phyloP scores from a whole-genome alignment of 2,888 invertebrate genomes.

The Tipula lateralis region DNA sequence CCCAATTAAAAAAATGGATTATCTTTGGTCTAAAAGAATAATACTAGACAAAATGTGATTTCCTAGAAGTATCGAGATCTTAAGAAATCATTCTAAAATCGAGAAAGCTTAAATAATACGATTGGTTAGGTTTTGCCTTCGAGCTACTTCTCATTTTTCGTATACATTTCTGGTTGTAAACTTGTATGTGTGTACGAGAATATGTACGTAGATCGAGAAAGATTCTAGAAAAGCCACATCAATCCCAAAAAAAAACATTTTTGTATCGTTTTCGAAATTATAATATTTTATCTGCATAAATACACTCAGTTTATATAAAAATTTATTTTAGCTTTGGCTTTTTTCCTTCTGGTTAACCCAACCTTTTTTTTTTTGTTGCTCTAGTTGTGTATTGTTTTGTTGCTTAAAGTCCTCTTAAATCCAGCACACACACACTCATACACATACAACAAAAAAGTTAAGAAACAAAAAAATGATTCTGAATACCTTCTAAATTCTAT shows the following conservation, averaged over 20 bases:
- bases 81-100: background rate
- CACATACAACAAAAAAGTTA: background rate
- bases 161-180: background rate
- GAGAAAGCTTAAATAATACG: background rate
- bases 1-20: background rate
- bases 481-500: background rate
- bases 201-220: background rate
- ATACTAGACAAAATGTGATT: background rate
- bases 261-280: background rate
- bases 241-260: background rate
- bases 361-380: background rate
- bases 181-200: background rate
- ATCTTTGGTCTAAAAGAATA: background rate
- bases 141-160: background rate
- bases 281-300: background rate
- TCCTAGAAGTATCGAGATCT: background rate
- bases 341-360: background rate
- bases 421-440: background rate
- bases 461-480: background rate
- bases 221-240: background rate
- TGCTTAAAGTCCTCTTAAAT: background rate
- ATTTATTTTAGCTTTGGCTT: background rate
- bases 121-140: background rate
- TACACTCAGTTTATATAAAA: background rate
- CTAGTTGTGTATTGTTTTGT: background rate